Percentiles rank a stretch among this genome's conserved stretches.
phyloP scores from a whole-genome alignment of 2,888 invertebrate genomes.

The Microplitis manilae region DNA sequence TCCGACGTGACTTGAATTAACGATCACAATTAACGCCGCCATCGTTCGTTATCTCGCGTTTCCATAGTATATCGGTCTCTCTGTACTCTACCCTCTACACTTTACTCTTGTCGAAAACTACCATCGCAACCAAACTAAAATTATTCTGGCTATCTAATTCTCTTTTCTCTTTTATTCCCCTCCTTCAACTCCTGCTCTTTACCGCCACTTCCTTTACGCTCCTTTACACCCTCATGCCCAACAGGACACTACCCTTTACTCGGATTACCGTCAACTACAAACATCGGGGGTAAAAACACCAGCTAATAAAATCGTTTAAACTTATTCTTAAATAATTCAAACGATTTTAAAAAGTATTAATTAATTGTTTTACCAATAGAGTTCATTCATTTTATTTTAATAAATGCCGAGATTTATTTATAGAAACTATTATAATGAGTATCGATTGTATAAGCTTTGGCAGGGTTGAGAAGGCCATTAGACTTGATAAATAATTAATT shows the following conservation, averaged over 20 bases:
- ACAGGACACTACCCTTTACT: conserved; percentile 14
- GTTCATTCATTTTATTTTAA: neutral
- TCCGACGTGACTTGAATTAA: conserved; percentile 62
- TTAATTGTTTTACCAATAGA: neutral
- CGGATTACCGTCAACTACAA: neutral
- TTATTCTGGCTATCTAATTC: conserved; percentile 32
- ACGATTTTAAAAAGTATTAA: neutral
- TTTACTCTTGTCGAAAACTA: neutral
- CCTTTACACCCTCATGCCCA: neutral
- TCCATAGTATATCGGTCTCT: conserved; percentile 29
- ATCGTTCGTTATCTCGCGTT: conserved; percentile 44
- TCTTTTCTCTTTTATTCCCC: conserved; percentile 10
- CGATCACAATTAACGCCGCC: conserved; percentile 60
- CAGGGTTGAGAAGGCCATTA: neutral
- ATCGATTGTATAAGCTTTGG: neutral
- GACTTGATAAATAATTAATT: neutral
- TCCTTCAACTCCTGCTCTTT: neutral
- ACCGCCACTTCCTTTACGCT: neutral
- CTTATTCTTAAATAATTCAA: conserved; percentile 2
- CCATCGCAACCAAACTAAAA: conserved; percentile 34
- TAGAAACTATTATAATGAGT: neutral
- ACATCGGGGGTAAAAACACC: conserved; percentile 24
- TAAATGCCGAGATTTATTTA: conserved; percentile 1
- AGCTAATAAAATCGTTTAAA: conserved; percentile 33
- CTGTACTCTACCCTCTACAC: conserved; percentile 5